A percentile compares a stretch with the other conserved stretches of the same genome.
phyloP scores from a whole-genome alignment of 2,888 invertebrate genomes.

The Netelia fuscicornis region DNA sequence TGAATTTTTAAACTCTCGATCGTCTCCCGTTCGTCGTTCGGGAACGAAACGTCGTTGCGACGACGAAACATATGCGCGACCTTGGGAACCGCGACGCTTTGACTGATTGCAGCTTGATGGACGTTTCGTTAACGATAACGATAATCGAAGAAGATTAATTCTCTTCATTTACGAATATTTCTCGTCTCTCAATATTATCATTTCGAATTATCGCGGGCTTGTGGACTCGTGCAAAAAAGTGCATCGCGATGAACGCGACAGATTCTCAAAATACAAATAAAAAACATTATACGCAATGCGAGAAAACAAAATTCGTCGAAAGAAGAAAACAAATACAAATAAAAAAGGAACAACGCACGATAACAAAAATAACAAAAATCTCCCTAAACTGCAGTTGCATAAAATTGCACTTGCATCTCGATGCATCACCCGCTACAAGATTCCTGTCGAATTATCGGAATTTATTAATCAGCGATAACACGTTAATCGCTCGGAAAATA shows the following conservation, averaged over 20 bases:
- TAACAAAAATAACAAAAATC: neutral
- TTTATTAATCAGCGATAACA: constrained; percentile 16
- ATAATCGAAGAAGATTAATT: neutral
- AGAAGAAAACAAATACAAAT: neutral
- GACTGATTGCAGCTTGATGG: constrained; percentile 1
- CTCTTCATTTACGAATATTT: neutral
- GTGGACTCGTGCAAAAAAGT: neutral
- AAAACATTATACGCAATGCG: no score
- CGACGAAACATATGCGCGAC: constrained; percentile 47
- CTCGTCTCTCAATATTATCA: neutral
- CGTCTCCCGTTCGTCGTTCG: neutral
- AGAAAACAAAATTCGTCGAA: neutral
- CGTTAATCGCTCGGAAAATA: neutral
- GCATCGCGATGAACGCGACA: neutral
- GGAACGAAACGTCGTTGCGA: constrained; percentile 8
- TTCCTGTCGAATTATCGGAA: neutral
- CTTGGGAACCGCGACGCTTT: constrained; percentile 22
- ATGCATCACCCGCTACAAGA: neutral
- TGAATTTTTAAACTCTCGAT: neutral
- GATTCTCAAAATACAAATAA: neutral
- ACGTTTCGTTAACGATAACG: constrained; percentile 8
- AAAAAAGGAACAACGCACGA: neutral
- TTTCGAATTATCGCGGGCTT: neutral
- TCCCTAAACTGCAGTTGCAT: neutral
- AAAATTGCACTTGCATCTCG: neutral